Evolutionary conservation across 2,888 invertebrate species (phyloP).

Genomic region (Caenorhabditis becei): DNA sequence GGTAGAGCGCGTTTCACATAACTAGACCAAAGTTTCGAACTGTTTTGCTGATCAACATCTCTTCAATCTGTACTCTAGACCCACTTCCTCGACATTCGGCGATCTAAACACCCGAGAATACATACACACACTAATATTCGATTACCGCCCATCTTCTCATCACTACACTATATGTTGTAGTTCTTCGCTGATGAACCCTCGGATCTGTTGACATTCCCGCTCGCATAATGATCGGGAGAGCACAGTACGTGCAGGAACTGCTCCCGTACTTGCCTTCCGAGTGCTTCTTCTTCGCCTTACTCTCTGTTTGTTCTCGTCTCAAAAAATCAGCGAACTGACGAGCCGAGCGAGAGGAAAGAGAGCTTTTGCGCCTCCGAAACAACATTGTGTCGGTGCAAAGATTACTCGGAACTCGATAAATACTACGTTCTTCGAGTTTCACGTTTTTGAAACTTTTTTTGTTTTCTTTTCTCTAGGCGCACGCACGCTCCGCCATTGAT

Average conservation of each 20-base stretch:
- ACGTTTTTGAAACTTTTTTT: slow-evolving; percentile 9
- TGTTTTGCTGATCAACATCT: neutral
- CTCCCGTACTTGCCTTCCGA: slow-evolving; percentile 24
- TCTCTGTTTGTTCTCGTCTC: slow-evolving; percentile 54
- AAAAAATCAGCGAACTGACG: slow-evolving; percentile 44
- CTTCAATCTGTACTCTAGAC: slow-evolving; percentile 16
- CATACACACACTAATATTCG: slow-evolving; percentile 24
- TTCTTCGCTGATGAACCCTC: neutral
- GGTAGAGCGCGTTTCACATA: too few relatives aligned
- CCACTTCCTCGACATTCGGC: neutral
- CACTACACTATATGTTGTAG: slow-evolving; percentile 42
- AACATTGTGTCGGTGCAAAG: slow-evolving; percentile 43
- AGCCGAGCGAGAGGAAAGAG: neutral
- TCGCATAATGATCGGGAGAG: slow-evolving; percentile 31
- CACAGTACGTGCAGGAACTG: slow-evolving; percentile 46
- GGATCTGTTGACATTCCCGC: slow-evolving; percentile 8
- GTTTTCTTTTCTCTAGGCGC: neutral
- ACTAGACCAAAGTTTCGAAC: too few relatives aligned
- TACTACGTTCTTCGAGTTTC: slow-evolving; percentile 25
- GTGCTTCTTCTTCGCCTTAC: slow-evolving; percentile 20
- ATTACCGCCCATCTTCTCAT: slow-evolving; percentile 10
- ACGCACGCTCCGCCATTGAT: neutral
- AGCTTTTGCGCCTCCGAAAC: slow-evolving; percentile 39
- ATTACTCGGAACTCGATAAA: slow-evolving; percentile 45
- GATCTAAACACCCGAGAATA: slow-evolving; percentile 18